Percentiles rank a stretch among this genome's conserved stretches.
These are phyloP conservation scores for Anthopleura xanthogrammica DNA, from an alignment of 92 coral and sea anemone genomes.

Conservation along the genomic window DNA sequence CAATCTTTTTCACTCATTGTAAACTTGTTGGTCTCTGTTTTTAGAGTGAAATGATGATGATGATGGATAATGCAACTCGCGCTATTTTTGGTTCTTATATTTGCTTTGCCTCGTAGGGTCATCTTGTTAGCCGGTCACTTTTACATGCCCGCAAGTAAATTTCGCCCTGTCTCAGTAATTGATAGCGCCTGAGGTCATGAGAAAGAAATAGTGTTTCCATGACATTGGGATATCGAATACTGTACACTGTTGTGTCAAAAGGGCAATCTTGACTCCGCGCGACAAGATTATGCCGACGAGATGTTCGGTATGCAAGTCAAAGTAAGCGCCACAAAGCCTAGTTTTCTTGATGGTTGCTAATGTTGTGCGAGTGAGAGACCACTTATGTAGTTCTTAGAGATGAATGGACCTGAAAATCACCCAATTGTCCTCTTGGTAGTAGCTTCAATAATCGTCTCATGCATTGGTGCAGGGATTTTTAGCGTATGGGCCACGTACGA, in stretches of 20 bases:
- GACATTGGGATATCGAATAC: not conserved
- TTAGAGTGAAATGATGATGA: too few species aligned
- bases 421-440: constrained; percentile 23
- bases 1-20: too few species aligned
- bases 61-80: too few species aligned
- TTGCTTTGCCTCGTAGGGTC: too few species aligned
- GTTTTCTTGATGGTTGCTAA: not conserved
- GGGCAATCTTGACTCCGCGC: not conserved
- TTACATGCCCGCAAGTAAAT: too few species aligned
- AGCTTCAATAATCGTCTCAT: constrained; percentile 13
- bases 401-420: constrained; percentile 11
- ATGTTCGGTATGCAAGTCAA: not conserved
- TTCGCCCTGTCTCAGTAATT: too few species aligned
- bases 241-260: not conserved
- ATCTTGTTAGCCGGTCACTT: too few species aligned
- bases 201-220: not conserved
- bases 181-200: not conserved
- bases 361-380: too few species aligned
- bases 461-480: constrained; percentile 33
- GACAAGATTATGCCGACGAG: constrained; percentile 1
- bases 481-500: constrained; percentile 46
- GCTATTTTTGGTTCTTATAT: too few species aligned
- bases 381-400: not conserved
- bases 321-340: not conserved
- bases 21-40: too few species aligned